Evolutionary conservation across 2,797 vertebrate genomes (phyloP).

Genomic region (Aplochiton taeniatus): DNA sequence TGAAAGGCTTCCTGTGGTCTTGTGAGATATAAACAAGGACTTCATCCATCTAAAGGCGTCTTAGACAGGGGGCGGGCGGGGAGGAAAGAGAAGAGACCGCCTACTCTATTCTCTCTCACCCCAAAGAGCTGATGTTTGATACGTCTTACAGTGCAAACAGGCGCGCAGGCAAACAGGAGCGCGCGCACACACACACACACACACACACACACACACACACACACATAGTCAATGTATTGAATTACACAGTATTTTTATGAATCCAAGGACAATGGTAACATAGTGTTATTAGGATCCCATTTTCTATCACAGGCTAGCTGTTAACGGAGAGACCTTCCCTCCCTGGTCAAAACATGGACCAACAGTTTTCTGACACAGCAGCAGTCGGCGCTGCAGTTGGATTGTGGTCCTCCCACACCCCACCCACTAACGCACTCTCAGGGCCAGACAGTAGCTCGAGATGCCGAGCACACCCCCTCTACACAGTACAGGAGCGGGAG

Average conservation of each 20-base stretch:
- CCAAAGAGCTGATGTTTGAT: conserved; percentile 10
- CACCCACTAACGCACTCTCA: background rate
- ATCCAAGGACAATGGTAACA: no score
- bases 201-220: conserved; percentile 9
- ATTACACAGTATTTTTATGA: no score
- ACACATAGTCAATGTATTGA: background rate
- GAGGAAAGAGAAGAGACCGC: background rate
- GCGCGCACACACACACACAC: background rate
- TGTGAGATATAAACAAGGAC: background rate
- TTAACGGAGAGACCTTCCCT: no score
- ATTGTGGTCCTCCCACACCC: conserved; percentile 9
- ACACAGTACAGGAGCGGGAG: no score
- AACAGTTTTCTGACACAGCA: conserved; percentile 9
- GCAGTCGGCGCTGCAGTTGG: conserved; percentile 12
- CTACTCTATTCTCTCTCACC: background rate
- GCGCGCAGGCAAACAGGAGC: background rate
- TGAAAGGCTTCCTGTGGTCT: background rate
- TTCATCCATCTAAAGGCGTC: background rate
- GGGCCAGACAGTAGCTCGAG: background rate
- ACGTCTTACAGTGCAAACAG: background rate
- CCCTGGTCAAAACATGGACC: conserved; percentile 17
- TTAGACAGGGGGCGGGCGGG: background rate
- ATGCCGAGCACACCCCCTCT: no score
- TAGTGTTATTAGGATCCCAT: no score
- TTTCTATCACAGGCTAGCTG: no score